Conservation (phyloP, 2,113 vertebrate species). For the Anhinga rufa region DNA sequence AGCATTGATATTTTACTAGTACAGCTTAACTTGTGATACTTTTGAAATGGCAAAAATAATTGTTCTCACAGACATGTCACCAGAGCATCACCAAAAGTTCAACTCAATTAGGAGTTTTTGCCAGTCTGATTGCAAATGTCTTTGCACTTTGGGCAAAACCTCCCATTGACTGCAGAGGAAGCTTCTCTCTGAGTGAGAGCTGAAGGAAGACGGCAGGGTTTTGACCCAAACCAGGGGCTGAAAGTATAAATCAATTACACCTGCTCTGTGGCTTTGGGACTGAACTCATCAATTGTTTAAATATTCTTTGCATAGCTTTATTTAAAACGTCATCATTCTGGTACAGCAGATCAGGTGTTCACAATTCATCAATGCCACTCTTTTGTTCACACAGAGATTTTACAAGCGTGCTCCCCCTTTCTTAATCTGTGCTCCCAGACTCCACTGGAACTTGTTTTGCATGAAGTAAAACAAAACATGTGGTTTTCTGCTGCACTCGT, state of each 20-base stretch:
- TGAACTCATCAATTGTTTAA: constrained; percentile 21
- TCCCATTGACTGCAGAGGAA: constrained; percentile 15
- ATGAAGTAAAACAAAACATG: constrained; percentile 70
- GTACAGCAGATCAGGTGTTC: constrained; percentile 47
- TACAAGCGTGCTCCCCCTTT: not conserved
- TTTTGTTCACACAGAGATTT: constrained; percentile 43
- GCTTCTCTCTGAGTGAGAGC: not conserved
- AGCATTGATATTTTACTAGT: constrained; percentile 46
- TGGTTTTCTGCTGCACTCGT: constrained; percentile 67
- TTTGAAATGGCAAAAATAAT: constrained; percentile 72
- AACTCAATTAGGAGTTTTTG: constrained; percentile 29
- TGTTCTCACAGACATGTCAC: constrained; percentile 47
- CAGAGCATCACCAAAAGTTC: constrained; percentile 20
- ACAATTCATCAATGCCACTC: not conserved
- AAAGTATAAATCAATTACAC: constrained; percentile 40
- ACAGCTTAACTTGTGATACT: constrained; percentile 58
- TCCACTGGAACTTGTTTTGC: constrained; percentile 60
- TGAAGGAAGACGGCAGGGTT: constrained; percentile 1
- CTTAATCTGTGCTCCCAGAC: constrained; percentile 52
- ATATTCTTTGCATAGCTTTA: constrained; percentile 28
- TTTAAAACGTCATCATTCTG: constrained; percentile 4
- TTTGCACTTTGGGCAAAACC: constrained; percentile 40
- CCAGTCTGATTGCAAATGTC: constrained; percentile 24
- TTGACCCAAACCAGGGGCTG: constrained; percentile 46
- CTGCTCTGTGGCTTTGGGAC: constrained; percentile 2